Percentiles rank a stretch among this genome's conserved stretches.
Evolutionary conservation across 2,113 vertebrate species (phyloP).

Genomic region (Ceuthmochares aereus): DNA sequence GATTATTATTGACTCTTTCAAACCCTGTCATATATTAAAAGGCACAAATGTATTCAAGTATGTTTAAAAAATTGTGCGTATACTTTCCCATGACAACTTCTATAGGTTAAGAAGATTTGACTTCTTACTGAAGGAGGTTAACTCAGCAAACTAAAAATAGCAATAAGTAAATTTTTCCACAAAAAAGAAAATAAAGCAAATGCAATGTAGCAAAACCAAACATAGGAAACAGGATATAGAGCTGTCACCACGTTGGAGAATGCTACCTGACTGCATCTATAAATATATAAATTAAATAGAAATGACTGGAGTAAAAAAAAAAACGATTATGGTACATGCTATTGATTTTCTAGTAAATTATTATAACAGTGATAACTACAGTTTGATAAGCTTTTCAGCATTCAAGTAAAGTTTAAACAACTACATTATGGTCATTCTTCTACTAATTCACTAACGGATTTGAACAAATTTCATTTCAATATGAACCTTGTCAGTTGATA

Average conservation of each 20-base stretch:
- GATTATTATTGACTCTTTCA: background rate
- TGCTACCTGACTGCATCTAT: background rate
- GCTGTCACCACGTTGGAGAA: background rate
- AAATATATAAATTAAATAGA: background rate
- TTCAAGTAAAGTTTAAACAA: background rate
- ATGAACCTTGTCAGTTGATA: conserved; percentile 18
- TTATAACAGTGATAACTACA: background rate
- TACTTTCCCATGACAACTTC: background rate
- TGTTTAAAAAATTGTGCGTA: background rate
- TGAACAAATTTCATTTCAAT: conserved; percentile 18
- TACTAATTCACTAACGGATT: background rate
- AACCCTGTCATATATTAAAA: background rate
- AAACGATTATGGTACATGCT: background rate
- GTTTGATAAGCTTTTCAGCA: conserved; percentile 18
- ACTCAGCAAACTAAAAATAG: background rate
- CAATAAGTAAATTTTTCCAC: background rate
- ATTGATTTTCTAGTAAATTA: background rate
- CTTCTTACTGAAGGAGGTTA: background rate
- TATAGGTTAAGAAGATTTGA: background rate
- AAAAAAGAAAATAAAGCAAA: background rate
- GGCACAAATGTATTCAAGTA: background rate
- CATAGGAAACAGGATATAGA: background rate
- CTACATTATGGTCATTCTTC: background rate
- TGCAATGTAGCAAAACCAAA: background rate
- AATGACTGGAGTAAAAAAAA: background rate